phyloP scores from a whole-genome alignment of 2,113 vertebrate genomes.

The Pterophyllum scalare region DNA sequence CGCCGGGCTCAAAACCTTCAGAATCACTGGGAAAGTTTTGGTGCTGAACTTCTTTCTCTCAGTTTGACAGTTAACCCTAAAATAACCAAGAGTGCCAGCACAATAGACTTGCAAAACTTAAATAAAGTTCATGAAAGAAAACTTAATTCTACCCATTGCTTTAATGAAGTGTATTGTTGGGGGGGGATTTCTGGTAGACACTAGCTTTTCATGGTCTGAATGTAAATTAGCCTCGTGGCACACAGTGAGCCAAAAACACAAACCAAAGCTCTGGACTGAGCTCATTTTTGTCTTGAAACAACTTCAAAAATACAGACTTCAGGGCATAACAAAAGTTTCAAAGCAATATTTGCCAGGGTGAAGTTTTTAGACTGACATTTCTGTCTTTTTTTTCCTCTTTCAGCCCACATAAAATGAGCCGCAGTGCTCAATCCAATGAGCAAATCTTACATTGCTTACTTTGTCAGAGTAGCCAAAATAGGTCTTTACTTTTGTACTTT shows the following conservation, averaged over 20 bases:
- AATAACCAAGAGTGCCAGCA: background rate
- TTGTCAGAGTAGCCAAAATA: background rate
- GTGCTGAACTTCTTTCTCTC: conserved; percentile 17
- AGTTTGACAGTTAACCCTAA: conserved; percentile 17
- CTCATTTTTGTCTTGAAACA: conserved; percentile 9
- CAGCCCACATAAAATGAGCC: background rate
- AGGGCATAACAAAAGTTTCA: background rate
- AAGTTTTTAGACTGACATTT: background rate
- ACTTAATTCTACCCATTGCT: background rate
- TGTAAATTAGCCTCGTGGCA: conserved; percentile 11
- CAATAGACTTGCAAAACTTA: background rate
- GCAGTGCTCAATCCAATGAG: background rate
- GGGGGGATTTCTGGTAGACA: conserved; percentile 14
- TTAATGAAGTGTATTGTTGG: conserved; percentile 23
- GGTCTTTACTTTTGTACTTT: background rate
- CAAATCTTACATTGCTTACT: background rate
- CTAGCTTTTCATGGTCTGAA: background rate
- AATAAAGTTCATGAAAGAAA: conserved; percentile 11
- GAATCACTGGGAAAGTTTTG: conserved; percentile 23
- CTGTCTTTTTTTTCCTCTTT: conserved; percentile 1
- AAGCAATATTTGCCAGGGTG: conserved; percentile 25
- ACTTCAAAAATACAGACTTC: conserved; percentile 20
- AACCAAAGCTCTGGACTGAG: background rate
- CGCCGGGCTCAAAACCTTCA: conserved; percentile 19
- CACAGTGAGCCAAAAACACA: conserved; percentile 20